phyloP scores from a whole-genome alignment of 2,797 vertebrate species.

The Margarornis squamiger region DNA sequence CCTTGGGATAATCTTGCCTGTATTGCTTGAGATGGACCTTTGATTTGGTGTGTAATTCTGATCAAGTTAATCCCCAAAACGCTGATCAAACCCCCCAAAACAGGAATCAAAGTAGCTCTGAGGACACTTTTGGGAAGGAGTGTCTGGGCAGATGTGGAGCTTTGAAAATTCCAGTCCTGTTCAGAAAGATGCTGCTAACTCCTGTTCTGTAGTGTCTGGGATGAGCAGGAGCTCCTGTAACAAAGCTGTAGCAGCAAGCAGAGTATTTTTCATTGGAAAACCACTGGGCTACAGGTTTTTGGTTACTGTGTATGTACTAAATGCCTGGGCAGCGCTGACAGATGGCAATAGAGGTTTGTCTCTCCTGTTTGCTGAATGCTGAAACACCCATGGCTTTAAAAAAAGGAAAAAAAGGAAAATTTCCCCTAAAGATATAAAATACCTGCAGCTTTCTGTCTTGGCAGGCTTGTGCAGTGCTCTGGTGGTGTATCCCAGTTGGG shows the following conservation, averaged over 20 bases:
- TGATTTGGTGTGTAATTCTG: neutral
- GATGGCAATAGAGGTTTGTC: neutral
- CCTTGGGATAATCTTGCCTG: neutral
- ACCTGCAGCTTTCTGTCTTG: neutral
- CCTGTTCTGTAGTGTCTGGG: neutral
- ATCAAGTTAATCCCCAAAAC: neutral
- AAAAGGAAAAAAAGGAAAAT: neutral
- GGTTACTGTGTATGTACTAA: neutral
- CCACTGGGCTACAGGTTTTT: neutral
- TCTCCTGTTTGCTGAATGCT: neutral
- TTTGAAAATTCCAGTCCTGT: slow-evolving; percentile 42
- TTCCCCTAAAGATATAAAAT: neutral
- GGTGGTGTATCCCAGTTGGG: neutral
- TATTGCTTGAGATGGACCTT: neutral
- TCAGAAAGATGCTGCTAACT: neutral
- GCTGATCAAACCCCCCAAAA: neutral
- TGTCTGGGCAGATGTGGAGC: neutral
- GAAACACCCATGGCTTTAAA: neutral
- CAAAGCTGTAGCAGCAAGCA: neutral
- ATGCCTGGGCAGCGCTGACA: neutral
- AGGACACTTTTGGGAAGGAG: neutral
- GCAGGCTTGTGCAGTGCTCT: neutral
- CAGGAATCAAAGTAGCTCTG: neutral
- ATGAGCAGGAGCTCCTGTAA: neutral
- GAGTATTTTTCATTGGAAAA: neutral